Evolutionary conservation across 1,140 invertebrate species (phyloP), one percentile per base, ranked within the genome.

Genomic region (Euschistus heros): DNA sequence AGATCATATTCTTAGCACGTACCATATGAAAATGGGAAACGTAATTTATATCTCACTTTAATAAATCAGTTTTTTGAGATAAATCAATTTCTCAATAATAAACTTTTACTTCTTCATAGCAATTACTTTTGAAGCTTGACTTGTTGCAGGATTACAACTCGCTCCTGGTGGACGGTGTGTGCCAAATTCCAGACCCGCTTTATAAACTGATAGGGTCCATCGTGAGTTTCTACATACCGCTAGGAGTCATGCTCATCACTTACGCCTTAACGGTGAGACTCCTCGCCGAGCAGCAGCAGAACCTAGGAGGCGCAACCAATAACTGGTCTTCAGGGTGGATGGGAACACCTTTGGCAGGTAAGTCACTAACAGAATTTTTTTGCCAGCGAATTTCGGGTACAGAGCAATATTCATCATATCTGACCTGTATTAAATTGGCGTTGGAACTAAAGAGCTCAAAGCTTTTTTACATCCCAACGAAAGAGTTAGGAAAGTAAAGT

Each of bases 141-240:
- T 70, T 73, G 66, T 80, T 79, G 3, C 79, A 90, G 86, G 85
- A 91, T 73, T 85, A 88, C 72, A 83, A 86, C 59, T 88, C 87
- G 8, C 83, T 91, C 20, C 77, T 92, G 63, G 85, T 89, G 46
- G 85, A 86, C 54, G 89, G 88, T 1, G 83, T 83, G 14, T 92
- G 90, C 72, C 87, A 90, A 75, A 91, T 92, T 71, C 89, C 89
- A 0, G 89, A 92, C 75, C 88, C 90, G 0, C 78, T 91, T 3
- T 95, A 94, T 79, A 91, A 93, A 74, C 82, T 94, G 66, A 92
- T 94, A 69, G 93, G 92, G 17, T 94, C 92, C 46, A 87, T 97
- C 70, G 85, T 96, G 69, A 94, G 92, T 69, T 98, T 98, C 77
- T 96, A 96, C 78, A 92, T 97, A 67, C 95, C 95, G 3, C 80